Percentiles rank a stretch among this genome's conserved stretches.
phyloP scores from a whole-genome alignment of 2,888 invertebrate genomes.

The Rhingia rostrata region DNA sequence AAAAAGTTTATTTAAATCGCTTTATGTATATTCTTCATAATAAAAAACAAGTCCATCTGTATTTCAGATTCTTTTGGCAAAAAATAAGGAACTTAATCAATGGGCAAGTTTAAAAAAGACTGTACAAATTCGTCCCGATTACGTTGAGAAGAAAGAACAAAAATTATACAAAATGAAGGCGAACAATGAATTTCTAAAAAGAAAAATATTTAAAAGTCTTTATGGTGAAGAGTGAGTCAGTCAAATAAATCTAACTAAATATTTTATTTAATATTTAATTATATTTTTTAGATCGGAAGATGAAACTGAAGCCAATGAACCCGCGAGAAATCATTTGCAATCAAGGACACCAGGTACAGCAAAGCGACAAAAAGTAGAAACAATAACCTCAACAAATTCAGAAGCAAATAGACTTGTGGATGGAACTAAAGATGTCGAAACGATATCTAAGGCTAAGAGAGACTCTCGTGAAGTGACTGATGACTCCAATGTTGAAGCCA shows the following conservation, averaged over 20 bases:
- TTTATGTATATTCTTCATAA: too few species aligned
- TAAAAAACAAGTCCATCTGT: neutral
- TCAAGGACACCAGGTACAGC: neutral
- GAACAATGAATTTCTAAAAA: constrained; percentile 89
- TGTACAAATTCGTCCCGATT: constrained; percentile 89
- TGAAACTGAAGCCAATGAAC: constrained; percentile 74
- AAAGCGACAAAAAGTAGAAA: constrained; percentile 41
- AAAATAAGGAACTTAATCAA: constrained; percentile 96
- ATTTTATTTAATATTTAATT: constrained; percentile 16
- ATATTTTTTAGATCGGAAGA: constrained; percentile 79
- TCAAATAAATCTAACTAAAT: neutral
- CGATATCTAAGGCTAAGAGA: constrained; percentile 17
- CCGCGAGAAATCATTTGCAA: neutral
- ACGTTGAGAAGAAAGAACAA: constrained; percentile 91
- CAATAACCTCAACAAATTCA: constrained; percentile 22
- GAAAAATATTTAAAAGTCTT: constrained; percentile 90
- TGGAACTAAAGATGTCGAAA: constrained; percentile 39
- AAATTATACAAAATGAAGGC: constrained; percentile 90
- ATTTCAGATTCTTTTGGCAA: constrained; percentile 92
- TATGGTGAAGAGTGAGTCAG: constrained; percentile 83
- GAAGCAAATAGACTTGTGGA: constrained; percentile 11
- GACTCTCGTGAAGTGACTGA: constrained; percentile 1
- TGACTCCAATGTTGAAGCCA: constrained; percentile 14
- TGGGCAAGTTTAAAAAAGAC: constrained; percentile 97
- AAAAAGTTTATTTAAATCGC: too few species aligned